Evolutionary conservation across 2,113 vertebrate genomes (phyloP).

Genomic region (Australoheros scitulus): DNA sequence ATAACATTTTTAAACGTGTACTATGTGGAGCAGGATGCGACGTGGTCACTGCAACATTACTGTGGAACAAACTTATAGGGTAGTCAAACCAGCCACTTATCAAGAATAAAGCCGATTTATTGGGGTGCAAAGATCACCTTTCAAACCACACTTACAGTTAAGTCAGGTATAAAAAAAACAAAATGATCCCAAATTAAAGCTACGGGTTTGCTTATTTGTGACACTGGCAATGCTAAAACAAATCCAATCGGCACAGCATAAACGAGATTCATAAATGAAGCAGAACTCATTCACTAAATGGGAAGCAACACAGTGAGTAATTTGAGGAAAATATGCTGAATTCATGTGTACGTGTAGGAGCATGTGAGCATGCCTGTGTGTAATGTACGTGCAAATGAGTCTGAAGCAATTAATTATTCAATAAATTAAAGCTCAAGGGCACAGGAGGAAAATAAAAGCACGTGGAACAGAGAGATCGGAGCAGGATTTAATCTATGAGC

Average conservation of each 20-base stretch:
- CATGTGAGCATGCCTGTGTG: not conserved
- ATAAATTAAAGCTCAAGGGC: slow-evolving; percentile 51
- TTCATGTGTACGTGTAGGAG: not conserved
- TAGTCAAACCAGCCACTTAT: not conserved
- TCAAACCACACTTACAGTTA: not conserved
- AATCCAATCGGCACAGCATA: not conserved
- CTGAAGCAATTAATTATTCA: slow-evolving; percentile 63
- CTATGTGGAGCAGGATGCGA: not conserved
- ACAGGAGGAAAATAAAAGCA: slow-evolving; percentile 41
- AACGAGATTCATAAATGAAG: slow-evolving; percentile 39
- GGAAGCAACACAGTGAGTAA: slow-evolving; percentile 23
- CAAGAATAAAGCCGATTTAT: not conserved
- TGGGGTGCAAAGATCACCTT: not conserved
- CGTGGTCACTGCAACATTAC: not conserved
- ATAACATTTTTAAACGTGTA: not conserved
- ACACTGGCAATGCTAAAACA: slow-evolving; percentile 9
- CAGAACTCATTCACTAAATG: slow-evolving; percentile 55
- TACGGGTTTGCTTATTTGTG: not conserved
- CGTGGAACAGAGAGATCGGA: slow-evolving; percentile 14
- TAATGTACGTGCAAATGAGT: slow-evolving; percentile 44
- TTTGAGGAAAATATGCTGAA: not conserved
- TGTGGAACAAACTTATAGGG: not conserved
- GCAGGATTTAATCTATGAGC: slow-evolving; percentile 44
- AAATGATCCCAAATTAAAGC: not conserved
- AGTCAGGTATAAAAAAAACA: not conserved